Base-by-base conservation (phyloP, 1,140 invertebrate genomes). In the Drosophila sulfurigaster region DNA sequence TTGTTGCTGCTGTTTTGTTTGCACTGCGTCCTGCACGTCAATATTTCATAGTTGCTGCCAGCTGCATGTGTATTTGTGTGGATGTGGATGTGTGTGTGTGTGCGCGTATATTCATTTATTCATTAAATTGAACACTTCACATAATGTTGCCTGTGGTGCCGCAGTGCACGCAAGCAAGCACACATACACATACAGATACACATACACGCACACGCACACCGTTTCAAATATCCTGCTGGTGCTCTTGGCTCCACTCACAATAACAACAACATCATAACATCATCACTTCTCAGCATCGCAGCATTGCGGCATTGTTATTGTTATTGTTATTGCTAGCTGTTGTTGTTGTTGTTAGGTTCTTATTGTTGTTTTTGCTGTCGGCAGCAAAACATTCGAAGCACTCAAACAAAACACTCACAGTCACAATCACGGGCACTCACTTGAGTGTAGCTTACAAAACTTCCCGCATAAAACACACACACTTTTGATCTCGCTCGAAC, bases 71-170 rank as follows among this genome's bases (percentile, higher is more conserved):
- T 52, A 41, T 65, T 13, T 56, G 20, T 64, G 38, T 43, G 20
- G 16, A 25, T 38, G 20, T 11, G 43, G 20, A 0, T 65, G 16
- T 56, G 20, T 64, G 38, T 43, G 20, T 30, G 28, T 38, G 20
- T 11, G 43, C 1, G 35, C 11, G 20, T 43, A 52, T 57, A 41
- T 69, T 52, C 66, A 65, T 59, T 62, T 78, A 71, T 76, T 68
- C 71, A 78, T 75, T 80, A 57, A 80, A 80, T 75, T 75, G 70
- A 74, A 74, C 78, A 80, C 78, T 80, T 78, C 60, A 78, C 75
- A 78, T 75, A 73, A 74, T 77, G 75, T 65, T 75, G 64, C 74
- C 57, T 65, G 35, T 65, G 51, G 51, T 57, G 63, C 16, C 66
- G 32, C 45, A 30, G 30, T 48, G 25, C 28, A 38, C 35, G 43